These are phyloP conservation scores for Pteromalus puparum DNA, from an alignment of 1,140 invertebrate species.

Conservation along the genomic window DNA sequence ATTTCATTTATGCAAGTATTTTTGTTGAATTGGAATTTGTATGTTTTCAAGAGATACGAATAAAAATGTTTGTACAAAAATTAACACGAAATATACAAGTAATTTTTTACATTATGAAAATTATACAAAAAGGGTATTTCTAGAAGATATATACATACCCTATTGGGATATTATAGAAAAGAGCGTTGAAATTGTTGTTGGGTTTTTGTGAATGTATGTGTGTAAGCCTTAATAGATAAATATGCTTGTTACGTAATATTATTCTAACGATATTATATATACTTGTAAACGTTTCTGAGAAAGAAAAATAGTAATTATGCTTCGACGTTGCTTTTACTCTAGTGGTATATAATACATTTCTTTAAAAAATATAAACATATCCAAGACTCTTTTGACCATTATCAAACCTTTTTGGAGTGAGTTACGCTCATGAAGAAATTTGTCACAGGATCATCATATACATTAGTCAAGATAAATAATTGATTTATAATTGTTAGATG, in stretches of 20 bases:
- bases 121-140: neutral
- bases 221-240: neutral
- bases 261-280: neutral
- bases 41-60: neutral
- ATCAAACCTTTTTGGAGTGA: too few species aligned
- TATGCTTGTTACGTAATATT: neutral
- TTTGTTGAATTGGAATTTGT: neutral
- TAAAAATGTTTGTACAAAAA: neutral
- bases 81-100: neutral
- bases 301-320: constrained; percentile 4
- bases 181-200: neutral
- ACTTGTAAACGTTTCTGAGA: neutral
- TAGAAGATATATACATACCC: neutral
- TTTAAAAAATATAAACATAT: neutral
- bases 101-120: neutral
- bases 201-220: neutral
- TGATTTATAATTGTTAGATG: too few species aligned
- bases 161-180: neutral
- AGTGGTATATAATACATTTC: too few species aligned
- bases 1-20: neutral
- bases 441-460: neutral
- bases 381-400: neutral
- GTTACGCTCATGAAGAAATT: too few species aligned
- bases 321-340: neutral
- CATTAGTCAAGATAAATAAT: neutral